Evolutionary conservation across 2,888 invertebrate genomes (phyloP).

Genomic region (Hirtodrosophila alboralis): DNA sequence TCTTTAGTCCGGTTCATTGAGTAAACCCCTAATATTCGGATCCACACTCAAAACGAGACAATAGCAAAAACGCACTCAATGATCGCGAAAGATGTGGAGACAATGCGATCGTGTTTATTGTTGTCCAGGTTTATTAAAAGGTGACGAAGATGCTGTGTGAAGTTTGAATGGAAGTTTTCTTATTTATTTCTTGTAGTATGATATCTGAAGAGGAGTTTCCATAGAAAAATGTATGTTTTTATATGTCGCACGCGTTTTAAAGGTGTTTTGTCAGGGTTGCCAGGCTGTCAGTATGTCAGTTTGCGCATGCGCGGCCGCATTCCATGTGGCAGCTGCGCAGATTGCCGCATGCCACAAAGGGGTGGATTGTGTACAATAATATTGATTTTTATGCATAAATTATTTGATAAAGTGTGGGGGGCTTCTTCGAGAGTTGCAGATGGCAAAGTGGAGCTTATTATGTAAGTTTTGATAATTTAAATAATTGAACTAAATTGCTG

Average conservation of each 20-base stretch:
- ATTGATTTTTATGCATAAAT: conserved; percentile 34
- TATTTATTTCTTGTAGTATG: conserved; percentile 4
- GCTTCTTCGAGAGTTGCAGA: conserved; percentile 17
- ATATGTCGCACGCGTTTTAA: conserved; percentile 52
- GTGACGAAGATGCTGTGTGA: conserved; percentile 34
- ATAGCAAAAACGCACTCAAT: conserved; percentile 39
- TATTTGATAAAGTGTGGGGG: conserved; percentile 40
- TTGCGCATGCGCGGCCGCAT: conserved; percentile 33
- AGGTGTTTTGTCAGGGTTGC: conserved; percentile 47
- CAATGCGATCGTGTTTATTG: conserved; percentile 63
- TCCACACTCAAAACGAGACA: conserved; percentile 41
- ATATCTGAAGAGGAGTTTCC: conserved; percentile 60
- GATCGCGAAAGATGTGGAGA: conserved; percentile 70
- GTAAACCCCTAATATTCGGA: conserved; percentile 53
- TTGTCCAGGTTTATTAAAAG: conserved; percentile 45
- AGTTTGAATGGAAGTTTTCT: conserved; percentile 64
- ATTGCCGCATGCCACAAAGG: conserved; percentile 53
- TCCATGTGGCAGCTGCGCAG: conserved; percentile 59
- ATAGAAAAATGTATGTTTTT: conserved; percentile 63
- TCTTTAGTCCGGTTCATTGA: conserved; percentile 57
- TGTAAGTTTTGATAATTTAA: no score
- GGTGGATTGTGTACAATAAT: conserved; percentile 43
- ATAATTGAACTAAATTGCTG: no score
- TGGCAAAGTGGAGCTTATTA: conserved; percentile 11
- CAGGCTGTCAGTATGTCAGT: conserved; percentile 16